A percentile compares a stretch with the other conserved stretches of the same genome.
These are phyloP conservation scores for Cosmopolites sordidus DNA, from an alignment of 2,888 invertebrate genomes.

Conservation along the genomic window DNA sequence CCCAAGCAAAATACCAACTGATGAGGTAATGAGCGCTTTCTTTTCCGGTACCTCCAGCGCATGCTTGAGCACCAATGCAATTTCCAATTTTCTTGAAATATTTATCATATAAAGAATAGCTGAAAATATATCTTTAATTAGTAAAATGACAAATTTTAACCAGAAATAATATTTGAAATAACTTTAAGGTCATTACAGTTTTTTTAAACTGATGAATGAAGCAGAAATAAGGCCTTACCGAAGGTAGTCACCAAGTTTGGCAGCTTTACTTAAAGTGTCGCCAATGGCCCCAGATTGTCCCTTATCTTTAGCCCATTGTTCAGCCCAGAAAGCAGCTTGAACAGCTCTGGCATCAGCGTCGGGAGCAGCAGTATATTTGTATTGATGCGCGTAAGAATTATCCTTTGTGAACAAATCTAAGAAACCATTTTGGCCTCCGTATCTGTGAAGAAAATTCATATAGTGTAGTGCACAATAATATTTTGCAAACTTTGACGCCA, in stretches of 20 bases:
- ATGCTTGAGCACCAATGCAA: conserved; percentile 27
- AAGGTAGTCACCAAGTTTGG: conserved; percentile 33
- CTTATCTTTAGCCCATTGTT: conserved; percentile 27
- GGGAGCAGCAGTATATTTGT: conserved; percentile 34
- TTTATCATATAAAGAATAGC: conserved; percentile 33
- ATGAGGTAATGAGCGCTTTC: conserved; percentile 33
- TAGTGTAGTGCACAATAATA: too few relatives aligned
- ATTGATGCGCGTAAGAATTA: conserved; percentile 31
- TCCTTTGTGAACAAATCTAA: conserved; percentile 30
- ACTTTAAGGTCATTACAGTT: too few relatives aligned
- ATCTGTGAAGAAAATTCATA: conserved; percentile 7
- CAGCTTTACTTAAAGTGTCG: conserved; percentile 29
- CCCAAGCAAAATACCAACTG: conserved; percentile 34
- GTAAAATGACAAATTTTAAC: too few relatives aligned
- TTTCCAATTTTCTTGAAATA: conserved; percentile 35
- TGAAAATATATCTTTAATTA: not conserved
- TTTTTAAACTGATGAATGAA: too few relatives aligned
- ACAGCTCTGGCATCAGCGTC: conserved; percentile 34
- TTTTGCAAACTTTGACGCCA: too few relatives aligned
- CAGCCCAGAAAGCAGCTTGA: conserved; percentile 33
- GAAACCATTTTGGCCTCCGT: conserved; percentile 31
- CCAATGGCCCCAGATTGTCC: conserved; percentile 22
- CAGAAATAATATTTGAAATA: too few relatives aligned
- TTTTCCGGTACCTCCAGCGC: conserved; percentile 30
- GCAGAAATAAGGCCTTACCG: conserved; percentile 7